A percentile compares a stretch with the other conserved stretches of the same genome.
These are phyloP conservation scores for Champsocephalus gunnari DNA, from an alignment of 2,797 vertebrate species.

Conservation along the genomic window DNA sequence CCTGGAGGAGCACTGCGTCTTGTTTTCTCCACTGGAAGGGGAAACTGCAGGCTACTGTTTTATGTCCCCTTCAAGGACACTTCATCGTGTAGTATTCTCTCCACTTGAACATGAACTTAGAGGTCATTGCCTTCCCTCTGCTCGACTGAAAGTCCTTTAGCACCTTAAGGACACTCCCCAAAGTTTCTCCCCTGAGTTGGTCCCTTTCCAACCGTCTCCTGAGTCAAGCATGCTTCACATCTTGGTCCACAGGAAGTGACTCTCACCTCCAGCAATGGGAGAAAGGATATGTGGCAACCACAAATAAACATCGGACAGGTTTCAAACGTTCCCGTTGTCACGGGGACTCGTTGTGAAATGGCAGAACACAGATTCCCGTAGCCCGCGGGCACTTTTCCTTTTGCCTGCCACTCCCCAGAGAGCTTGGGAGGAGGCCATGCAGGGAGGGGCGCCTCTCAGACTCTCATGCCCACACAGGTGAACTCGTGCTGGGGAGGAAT, in stretches of 20 bases:
- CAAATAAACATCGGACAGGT: constrained; percentile 33
- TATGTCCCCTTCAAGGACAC: too few relatives aligned
- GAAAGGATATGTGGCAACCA: constrained; percentile 19
- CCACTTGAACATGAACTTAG: too few relatives aligned
- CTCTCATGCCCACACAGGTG: constrained; percentile 90
- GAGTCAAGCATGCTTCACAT: too few relatives aligned
- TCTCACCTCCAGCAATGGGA: neutral
- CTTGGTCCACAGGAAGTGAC: neutral
- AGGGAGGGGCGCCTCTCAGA: constrained; percentile 61
- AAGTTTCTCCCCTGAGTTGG: too few relatives aligned
- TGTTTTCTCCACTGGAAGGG: too few relatives aligned
- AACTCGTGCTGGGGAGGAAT: constrained; percentile 79
- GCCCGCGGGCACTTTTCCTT: constrained; percentile 72
- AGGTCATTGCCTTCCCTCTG: too few relatives aligned
- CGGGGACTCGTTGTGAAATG: constrained; percentile 60
- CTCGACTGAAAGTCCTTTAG: too few relatives aligned
- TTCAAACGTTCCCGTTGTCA: constrained; percentile 44
- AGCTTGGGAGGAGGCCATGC: constrained; percentile 61
- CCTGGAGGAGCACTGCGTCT: too few relatives aligned
- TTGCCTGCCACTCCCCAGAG: constrained; percentile 73
- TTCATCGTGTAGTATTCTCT: too few relatives aligned
- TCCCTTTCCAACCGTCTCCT: too few relatives aligned
- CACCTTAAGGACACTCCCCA: too few relatives aligned
- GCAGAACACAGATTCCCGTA: constrained; percentile 64
- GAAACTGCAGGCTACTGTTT: too few relatives aligned